Conservation (phyloP, 2,797 vertebrate species). For the Muraenolepis orangiensis region DNA sequence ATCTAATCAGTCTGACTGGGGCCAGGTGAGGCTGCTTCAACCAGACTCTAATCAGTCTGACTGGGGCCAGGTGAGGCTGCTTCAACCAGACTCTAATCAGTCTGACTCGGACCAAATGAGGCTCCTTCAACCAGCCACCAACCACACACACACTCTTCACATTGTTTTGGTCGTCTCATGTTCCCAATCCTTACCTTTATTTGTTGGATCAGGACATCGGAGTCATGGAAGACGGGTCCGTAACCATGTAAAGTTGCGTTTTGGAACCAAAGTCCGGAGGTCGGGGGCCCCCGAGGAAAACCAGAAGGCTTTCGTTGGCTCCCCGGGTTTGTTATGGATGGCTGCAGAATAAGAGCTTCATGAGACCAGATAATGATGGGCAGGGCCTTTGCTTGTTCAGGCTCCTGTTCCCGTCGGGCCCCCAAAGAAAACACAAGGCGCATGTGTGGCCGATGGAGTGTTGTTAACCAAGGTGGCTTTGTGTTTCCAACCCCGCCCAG, state of each 20-base stretch:
- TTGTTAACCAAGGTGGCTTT: conserved; percentile 60
- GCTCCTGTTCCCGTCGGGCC: conserved; percentile 39
- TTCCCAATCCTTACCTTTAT: conserved; percentile 36
- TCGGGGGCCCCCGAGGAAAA: conserved; percentile 48
- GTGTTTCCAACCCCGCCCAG: conserved; percentile 55
- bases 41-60: too few species aligned
- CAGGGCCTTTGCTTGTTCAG: conserved; percentile 43
- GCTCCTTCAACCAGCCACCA: too few species aligned
- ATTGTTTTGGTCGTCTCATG: conserved; percentile 23
- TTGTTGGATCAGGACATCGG: conserved; percentile 59
- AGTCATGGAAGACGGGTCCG: conserved; percentile 33
- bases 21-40: too few species aligned
- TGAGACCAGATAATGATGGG: conserved; percentile 61
- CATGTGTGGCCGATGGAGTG: conserved; percentile 47
- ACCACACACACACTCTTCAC: too few species aligned
- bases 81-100: too few species aligned
- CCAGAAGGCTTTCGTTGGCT: conserved; percentile 60
- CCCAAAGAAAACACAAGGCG: conserved; percentile 61
- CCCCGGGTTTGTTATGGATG: conserved; percentile 62
- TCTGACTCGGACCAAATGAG: too few species aligned
- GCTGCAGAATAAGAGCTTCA: conserved; percentile 53
- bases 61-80: too few species aligned
- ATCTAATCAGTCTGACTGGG: too few species aligned
- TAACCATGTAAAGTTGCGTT: conserved; percentile 47
- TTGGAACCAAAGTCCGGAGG: conserved; percentile 45